Evolutionary conservation across 2,888 invertebrate species (phyloP).

Genomic region (Eurytoma californica): DNA sequence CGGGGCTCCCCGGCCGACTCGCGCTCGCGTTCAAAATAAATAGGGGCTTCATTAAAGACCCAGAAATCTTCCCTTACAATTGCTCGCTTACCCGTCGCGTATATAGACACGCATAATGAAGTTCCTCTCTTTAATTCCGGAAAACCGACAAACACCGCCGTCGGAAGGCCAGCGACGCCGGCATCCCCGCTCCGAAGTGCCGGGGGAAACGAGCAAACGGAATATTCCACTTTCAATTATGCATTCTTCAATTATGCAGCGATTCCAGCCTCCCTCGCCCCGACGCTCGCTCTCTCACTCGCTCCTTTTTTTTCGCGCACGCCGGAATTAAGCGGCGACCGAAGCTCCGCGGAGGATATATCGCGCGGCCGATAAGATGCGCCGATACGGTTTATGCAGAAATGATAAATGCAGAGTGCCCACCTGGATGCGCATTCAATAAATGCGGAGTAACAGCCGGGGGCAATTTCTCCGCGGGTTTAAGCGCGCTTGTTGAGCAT

Average conservation of each 20-base stretch:
- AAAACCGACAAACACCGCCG: not conserved
- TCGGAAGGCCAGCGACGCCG: not conserved
- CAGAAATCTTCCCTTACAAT: slow-evolving; percentile 9
- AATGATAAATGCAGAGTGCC: slow-evolving; percentile 8
- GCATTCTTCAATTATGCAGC: slow-evolving; percentile 43
- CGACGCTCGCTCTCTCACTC: not conserved
- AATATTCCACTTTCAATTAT: slow-evolving; percentile 38
- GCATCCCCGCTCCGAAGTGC: not conserved
- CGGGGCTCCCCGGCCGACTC: not conserved
- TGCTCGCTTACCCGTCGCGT: not conserved
- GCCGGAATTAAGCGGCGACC: not conserved
- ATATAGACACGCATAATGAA: not conserved
- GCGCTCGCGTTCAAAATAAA: slow-evolving; percentile 18
- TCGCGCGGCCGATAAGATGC: too few species aligned
- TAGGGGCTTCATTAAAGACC: slow-evolving; percentile 30
- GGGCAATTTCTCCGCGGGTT: too few species aligned
- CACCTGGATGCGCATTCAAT: not conserved
- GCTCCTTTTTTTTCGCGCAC: not conserved
- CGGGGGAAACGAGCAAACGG: not conserved
- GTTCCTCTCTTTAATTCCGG: not conserved
- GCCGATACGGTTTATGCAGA: not conserved
- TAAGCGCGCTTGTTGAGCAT: too few species aligned
- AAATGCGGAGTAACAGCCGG: too few species aligned
- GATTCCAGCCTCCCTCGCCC: not conserved
- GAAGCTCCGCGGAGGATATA: too few species aligned